A percentile compares a stretch with the other conserved stretches of the same genome.
Evolutionary conservation across 1,140 invertebrate genomes (phyloP).

Genomic region (Planococcus citri): DNA sequence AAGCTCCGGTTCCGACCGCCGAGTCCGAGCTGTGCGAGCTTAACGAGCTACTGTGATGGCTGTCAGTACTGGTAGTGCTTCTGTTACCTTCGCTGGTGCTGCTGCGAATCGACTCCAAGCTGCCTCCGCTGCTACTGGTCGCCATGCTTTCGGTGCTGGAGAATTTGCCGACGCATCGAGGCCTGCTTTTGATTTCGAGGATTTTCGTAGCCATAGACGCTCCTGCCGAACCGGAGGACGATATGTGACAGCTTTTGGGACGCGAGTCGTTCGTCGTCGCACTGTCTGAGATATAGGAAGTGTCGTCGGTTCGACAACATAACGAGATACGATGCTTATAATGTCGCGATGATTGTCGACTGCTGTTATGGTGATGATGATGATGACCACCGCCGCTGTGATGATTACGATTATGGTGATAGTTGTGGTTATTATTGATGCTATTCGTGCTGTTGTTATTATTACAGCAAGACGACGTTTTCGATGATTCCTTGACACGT

Average conservation of each 20-base stretch:
- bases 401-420: background rate
- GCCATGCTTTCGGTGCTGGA: slow-evolving; percentile 76
- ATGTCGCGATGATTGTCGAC: slow-evolving; percentile 21
- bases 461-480: slow-evolving; percentile 38
- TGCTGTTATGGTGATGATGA: background rate
- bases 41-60: slow-evolving; percentile 56
- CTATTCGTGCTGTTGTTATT: background rate
- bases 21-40: slow-evolving; percentile 74
- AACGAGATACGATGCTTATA: background rate
- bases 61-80: slow-evolving; percentile 65
- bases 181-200: slow-evolving; percentile 53
- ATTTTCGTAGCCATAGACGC: too few relatives aligned
- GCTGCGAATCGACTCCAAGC: slow-evolving; percentile 67
- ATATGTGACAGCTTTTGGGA: slow-evolving; percentile 21
- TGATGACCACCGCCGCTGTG: background rate
- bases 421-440: background rate
- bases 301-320: background rate
- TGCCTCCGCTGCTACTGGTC: slow-evolving; percentile 66
- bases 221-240: too few relatives aligned
- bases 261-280: background rate
- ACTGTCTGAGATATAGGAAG: background rate
- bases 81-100: slow-evolving; percentile 70
- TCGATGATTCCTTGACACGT: slow-evolving; percentile 45
- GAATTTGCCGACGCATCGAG: slow-evolving; percentile 45
- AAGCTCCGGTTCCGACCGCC: slow-evolving; percentile 35